phyloP scores from a whole-genome alignment of 2,113 vertebrate genomes.

The Saimiri boliviensis region DNA sequence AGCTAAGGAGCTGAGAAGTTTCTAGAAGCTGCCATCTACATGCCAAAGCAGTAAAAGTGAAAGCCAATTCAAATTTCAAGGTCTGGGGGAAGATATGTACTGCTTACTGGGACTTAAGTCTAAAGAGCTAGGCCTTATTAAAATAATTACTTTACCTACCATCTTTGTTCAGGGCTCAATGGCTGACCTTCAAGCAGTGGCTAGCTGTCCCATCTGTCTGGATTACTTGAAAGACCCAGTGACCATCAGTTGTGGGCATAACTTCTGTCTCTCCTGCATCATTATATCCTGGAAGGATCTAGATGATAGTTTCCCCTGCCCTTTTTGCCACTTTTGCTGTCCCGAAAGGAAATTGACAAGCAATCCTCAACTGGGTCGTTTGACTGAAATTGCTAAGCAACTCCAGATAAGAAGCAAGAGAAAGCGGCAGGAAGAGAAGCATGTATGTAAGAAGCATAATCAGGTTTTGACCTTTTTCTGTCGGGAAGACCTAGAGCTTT shows the following conservation, averaged over 20 bases:
- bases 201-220: constrained; percentile 58
- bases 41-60: background rate
- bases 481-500: too few relatives aligned
- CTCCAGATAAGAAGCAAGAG: constrained; percentile 31
- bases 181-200: constrained; percentile 34
- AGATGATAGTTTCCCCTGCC: constrained; percentile 6
- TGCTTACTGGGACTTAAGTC: too few relatives aligned
- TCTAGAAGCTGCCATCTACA: background rate
- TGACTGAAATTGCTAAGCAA: constrained; percentile 4
- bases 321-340: constrained; percentile 32
- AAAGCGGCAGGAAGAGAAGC: background rate
- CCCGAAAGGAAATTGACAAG: background rate
- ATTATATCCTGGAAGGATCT: constrained; percentile 17
- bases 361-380: constrained; percentile 16
- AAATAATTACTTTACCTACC: too few relatives aligned
- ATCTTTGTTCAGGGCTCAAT: background rate
- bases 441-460: constrained; percentile 34
- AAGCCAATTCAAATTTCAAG: background rate
- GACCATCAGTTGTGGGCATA: constrained; percentile 60
- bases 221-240: constrained; percentile 49
- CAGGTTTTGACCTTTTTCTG: constrained; percentile 57
- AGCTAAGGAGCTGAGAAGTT: background rate
- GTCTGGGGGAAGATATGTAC: too few relatives aligned
- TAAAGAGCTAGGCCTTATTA: too few relatives aligned
- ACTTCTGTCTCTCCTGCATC: constrained; percentile 68